Conservation (phyloP, 2,888 invertebrate genomes). For the Subacronicta megacephala region DNA sequence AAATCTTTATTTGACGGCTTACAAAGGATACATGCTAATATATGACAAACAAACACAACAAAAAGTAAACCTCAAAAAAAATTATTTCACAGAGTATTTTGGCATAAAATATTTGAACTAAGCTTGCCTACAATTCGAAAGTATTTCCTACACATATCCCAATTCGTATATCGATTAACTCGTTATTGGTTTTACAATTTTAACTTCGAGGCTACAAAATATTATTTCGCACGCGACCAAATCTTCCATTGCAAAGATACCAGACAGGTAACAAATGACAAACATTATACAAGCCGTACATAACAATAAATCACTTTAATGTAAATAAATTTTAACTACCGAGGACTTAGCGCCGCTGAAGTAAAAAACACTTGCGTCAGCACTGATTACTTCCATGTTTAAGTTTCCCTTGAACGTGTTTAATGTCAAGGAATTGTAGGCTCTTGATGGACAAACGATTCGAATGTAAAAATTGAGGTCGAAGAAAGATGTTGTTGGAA, state of each 20-base stretch:
- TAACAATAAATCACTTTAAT: conserved; percentile 40
- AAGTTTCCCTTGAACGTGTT: conserved; percentile 22
- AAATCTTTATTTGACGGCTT: no score
- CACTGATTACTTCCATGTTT: conserved; percentile 41
- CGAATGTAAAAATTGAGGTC: neutral
- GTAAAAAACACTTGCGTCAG: conserved; percentile 45
- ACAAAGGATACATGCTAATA: no score
- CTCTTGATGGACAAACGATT: no score
- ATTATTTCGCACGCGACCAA: conserved; percentile 3
- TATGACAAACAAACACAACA: no score
- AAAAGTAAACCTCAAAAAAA: no score
- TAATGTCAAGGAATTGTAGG: neutral
- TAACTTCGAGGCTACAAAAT: neutral
- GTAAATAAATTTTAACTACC: conserved; percentile 42
- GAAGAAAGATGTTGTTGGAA: no score
- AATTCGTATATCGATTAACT: no score
- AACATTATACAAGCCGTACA: conserved; percentile 28
- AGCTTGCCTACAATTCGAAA: no score
- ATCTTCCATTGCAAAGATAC: neutral
- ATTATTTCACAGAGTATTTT: no score
- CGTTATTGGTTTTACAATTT: no score
- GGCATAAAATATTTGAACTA: no score
- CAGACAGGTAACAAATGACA: conserved; percentile 34
- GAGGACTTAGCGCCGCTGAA: conserved; percentile 33
- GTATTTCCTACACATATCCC: no score